Evolutionary conservation across 2,113 vertebrate genomes (phyloP).

Genomic region (Porphyrio hochstetteri): DNA sequence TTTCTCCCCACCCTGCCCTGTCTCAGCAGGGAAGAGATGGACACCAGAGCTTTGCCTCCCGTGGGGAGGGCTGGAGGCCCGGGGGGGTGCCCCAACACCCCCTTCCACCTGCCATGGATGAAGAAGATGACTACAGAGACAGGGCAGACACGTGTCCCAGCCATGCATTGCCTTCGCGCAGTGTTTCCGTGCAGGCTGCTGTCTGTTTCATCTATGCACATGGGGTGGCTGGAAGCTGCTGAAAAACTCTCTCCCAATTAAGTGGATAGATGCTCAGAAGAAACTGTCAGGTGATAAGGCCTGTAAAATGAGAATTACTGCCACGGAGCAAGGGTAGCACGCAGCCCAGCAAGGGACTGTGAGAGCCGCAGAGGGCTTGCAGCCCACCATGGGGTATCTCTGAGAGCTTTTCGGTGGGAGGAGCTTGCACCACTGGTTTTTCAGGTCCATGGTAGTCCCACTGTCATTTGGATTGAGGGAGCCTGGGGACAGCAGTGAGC

Average conservation of each 20-base stretch:
- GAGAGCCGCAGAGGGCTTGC: fast-evolving
- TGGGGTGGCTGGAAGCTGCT: not conserved
- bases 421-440: too few relatives aligned
- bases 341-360: fast-evolving
- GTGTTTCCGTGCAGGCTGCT: fast-evolving
- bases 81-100: not conserved
- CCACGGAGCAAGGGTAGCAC: fast-evolving
- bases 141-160: not conserved
- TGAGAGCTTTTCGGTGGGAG: not conserved
- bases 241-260: not conserved
- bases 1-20: not conserved
- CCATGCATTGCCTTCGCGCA: fast-evolving
- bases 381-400: not conserved
- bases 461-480: fast-evolving
- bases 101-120: not conserved
- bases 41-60: not conserved
- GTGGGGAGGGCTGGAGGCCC: fast-evolving
- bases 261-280: not conserved
- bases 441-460: fast-evolving
- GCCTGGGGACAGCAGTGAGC: fast-evolving
- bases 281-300: not conserved
- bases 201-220: fast-evolving
- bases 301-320: not conserved
- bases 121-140: not conserved
- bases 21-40: not conserved